phyloP scores from a whole-genome alignment of 2,888 invertebrate genomes.

The Branchipolynoe longqiensis region DNA sequence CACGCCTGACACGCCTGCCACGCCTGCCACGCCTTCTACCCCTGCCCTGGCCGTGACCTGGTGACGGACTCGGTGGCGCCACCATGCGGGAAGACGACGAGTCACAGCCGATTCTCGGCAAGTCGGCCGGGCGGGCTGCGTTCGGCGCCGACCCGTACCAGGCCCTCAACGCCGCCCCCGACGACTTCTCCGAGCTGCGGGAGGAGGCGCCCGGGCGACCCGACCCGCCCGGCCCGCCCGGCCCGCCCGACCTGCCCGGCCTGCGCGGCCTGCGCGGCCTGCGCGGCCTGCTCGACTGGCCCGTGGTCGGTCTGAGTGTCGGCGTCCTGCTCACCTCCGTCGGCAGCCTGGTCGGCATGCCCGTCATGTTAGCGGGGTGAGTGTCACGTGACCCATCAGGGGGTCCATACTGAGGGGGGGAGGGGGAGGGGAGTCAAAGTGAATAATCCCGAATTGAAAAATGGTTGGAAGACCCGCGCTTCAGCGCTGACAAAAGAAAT shows the following conservation, averaged over 20 bases:
- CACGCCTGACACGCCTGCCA: no score
- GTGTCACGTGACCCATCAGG: no score
- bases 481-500: no score
- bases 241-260: neutral
- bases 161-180: neutral
- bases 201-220: neutral
- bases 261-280: neutral
- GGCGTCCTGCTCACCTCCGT: neutral
- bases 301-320: neutral
- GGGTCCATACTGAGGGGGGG: no score
- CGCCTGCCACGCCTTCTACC: neutral
- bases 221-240: neutral
- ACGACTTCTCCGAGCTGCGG: slow-evolving; percentile 22
- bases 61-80: no score
- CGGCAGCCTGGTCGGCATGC: neutral
- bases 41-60: neutral
- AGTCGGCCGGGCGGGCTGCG: neutral
- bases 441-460: no score
- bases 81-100: neutral
- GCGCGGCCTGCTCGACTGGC: neutral
- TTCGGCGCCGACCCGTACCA: neutral
- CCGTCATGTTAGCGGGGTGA: neutral
- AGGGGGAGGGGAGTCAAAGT: no score
- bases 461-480: no score
- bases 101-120: neutral